Percentiles rank a stretch among this genome's conserved stretches.
Conservation (phyloP, 64 coral and sea anemone genomes). For the Acropora yongei region DNA sequence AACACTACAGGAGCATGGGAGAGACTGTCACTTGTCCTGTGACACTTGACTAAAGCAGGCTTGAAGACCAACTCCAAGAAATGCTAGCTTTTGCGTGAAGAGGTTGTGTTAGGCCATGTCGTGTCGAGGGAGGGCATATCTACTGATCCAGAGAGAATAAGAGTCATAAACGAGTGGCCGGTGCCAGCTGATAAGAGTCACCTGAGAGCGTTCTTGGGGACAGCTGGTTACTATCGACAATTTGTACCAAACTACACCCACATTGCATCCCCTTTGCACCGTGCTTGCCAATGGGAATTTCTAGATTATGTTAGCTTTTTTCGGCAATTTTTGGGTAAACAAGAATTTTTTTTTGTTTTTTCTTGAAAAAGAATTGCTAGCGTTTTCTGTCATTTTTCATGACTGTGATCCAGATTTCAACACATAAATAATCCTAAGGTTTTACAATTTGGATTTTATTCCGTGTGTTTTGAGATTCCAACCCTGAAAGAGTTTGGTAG, state of each 20-base stretch:
- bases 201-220: too few species aligned
- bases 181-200: too few species aligned
- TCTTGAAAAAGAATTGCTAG: conserved; percentile 87
- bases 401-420: conserved; percentile 72
- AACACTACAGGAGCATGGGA: conserved; percentile 38
- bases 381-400: conserved; percentile 86
- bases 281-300: too few species aligned
- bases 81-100: conserved; percentile 51
- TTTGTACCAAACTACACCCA: too few species aligned
- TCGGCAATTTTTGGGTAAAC: conserved; percentile 31
- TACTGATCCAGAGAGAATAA: too few species aligned
- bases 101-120: conserved; percentile 50
- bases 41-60: neutral
- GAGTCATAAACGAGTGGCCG: too few species aligned
- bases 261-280: too few species aligned
- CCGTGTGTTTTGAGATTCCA: too few species aligned
- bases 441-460: too few species aligned
- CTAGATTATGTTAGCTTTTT: too few species aligned
- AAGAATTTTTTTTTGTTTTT: conserved; percentile 74
- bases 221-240: too few species aligned
- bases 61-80: conserved; percentile 63
- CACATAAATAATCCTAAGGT: neutral
- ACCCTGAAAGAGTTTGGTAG: too few species aligned
- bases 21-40: conserved; percentile 24
- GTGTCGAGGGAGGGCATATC: neutral